These are phyloP conservation scores for Chascanopsetta lugubris DNA, from an alignment of 2,113 vertebrate genomes.

Conservation along the genomic window DNA sequence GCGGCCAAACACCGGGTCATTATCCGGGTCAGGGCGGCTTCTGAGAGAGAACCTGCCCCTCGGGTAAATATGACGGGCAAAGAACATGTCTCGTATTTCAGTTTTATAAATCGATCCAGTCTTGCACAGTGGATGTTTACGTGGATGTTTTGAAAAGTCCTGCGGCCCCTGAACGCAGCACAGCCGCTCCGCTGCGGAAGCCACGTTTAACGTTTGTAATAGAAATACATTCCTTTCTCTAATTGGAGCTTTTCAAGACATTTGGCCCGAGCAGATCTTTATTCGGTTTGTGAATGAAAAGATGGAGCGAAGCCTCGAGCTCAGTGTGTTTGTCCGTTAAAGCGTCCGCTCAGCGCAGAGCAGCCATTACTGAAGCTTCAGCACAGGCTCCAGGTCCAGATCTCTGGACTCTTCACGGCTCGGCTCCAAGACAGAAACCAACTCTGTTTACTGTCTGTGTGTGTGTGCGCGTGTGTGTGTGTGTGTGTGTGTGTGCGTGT, in stretches of 20 bases:
- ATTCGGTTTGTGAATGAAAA: constrained; percentile 24
- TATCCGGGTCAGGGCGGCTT: no score
- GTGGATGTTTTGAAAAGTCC: neutral
- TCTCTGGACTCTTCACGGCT: neutral
- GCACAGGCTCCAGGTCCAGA: neutral
- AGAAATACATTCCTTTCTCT: constrained; percentile 56
- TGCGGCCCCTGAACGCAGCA: neutral
- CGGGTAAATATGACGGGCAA: constrained; percentile 33
- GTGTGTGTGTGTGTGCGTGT: neutral
- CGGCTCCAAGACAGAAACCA: neutral
- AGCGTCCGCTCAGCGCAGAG: neutral
- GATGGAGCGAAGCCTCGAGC: constrained; percentile 47
- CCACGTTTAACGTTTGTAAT: constrained; percentile 59
- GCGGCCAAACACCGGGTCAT: constrained; percentile 46
- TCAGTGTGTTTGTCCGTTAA: constrained; percentile 2
- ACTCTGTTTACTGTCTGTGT: neutral
- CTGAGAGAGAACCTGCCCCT: no score
- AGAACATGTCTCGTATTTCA: no score
- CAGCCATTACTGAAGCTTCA: constrained; percentile 5
- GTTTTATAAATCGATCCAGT: no score
- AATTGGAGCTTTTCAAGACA: constrained; percentile 57
- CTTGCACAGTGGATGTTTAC: no score
- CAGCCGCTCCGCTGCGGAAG: constrained; percentile 32
- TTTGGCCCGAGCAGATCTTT: constrained; percentile 41
- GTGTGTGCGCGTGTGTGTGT: neutral